These are phyloP conservation scores for Microcebus ravelobensis DNA, from an alignment of 2,113 vertebrate species.

Conservation along the genomic window DNA sequence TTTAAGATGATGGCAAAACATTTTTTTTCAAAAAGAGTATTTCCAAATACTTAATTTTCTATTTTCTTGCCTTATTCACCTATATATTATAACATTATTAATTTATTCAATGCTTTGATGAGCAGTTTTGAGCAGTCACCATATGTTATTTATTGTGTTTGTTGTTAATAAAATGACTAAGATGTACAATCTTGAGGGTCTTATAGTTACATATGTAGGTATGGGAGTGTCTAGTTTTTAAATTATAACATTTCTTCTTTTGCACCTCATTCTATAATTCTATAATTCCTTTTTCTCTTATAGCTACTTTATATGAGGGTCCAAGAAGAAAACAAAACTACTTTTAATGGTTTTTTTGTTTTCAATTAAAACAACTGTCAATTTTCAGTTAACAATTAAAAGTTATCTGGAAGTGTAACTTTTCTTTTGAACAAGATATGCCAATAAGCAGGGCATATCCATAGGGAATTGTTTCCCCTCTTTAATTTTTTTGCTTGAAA, in stretches of 20 bases:
- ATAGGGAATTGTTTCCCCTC: neutral
- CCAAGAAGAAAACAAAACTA: neutral
- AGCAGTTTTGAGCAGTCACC: neutral
- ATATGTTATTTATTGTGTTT: neutral
- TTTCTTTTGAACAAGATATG: neutral
- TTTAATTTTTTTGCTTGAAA: neutral
- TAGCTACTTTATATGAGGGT: neutral
- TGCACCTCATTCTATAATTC: neutral
- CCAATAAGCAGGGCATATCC: neutral
- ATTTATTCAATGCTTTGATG: slow-evolving; percentile 1
- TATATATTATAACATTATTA: neutral
- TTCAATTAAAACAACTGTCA: neutral
- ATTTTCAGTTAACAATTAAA: neutral
- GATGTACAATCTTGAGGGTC: neutral
- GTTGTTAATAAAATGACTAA: neutral
- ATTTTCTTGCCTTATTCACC: neutral
- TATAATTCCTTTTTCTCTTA: neutral
- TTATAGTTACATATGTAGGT: neutral
- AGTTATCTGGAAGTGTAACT: neutral
- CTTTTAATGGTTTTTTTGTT: neutral
- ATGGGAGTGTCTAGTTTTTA: neutral
- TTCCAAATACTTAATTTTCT: neutral
- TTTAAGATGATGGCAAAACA: slow-evolving; percentile 55
- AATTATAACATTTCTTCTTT: neutral
- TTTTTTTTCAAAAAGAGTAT: neutral